A percentile compares a stretch with the other conserved stretches of the same genome.
Conservation (phyloP, 2,113 vertebrate genomes). For the Sceloporus tristichus region DNA sequence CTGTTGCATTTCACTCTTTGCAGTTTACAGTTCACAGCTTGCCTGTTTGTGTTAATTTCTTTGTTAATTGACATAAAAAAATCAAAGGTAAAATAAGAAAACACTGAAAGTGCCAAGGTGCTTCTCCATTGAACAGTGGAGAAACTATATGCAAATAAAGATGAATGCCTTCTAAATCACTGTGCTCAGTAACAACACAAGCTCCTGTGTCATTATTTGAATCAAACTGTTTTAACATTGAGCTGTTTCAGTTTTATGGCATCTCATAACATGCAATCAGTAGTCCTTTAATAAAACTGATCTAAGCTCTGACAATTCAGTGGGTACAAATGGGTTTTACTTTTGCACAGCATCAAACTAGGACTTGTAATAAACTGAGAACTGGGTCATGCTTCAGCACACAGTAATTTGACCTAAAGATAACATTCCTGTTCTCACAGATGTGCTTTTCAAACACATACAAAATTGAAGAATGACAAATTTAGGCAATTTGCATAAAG, state of each 20-base stretch:
- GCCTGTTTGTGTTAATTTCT: slow-evolving; percentile 62
- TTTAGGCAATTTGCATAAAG: slow-evolving; percentile 58
- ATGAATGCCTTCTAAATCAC: slow-evolving; percentile 52
- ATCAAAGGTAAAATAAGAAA: slow-evolving; percentile 68
- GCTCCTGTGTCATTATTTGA: slow-evolving; percentile 29
- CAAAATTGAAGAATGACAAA: slow-evolving; percentile 66
- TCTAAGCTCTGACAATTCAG: slow-evolving; percentile 66
- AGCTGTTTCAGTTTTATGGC: slow-evolving; percentile 67
- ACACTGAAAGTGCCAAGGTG: slow-evolving; percentile 37
- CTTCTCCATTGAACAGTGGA: slow-evolving; percentile 13
- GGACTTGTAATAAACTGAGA: slow-evolving; percentile 69
- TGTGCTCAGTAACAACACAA: slow-evolving; percentile 48
- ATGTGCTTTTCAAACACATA: slow-evolving; percentile 68
- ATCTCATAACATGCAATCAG: slow-evolving; percentile 65
- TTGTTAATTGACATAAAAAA: slow-evolving; percentile 62
- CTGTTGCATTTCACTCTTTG: slow-evolving; percentile 54
- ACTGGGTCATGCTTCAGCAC: slow-evolving; percentile 66
- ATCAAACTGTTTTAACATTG: slow-evolving; percentile 64
- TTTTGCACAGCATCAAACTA: slow-evolving; percentile 56
- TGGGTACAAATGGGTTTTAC: slow-evolving; percentile 31
- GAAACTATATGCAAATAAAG: slow-evolving; percentile 56
- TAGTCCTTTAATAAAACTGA: slow-evolving; percentile 71
- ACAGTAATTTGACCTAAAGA: slow-evolving; percentile 75
- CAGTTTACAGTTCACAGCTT: slow-evolving; percentile 62
- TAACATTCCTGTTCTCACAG: slow-evolving; percentile 62